Evolutionary conservation across 2,113 vertebrate species (phyloP).

Genomic region (Cheilinus undulatus): DNA sequence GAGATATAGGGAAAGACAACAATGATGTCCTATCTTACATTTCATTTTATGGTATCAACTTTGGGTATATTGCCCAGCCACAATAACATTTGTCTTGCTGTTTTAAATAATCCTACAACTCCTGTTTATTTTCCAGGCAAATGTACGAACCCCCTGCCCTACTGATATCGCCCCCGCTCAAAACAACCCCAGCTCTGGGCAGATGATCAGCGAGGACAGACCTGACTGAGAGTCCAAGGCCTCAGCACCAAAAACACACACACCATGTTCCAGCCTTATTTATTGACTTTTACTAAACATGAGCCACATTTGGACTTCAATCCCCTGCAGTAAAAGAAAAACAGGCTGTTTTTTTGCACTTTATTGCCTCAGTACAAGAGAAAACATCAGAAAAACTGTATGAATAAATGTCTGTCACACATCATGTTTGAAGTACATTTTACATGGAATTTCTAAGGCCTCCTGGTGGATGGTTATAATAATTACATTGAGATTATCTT

Average conservation of each 20-base stretch:
- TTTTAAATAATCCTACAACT: not conserved
- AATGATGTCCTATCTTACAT: too few relatives aligned
- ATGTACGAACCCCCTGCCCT: not conserved
- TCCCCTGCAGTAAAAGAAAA: not conserved
- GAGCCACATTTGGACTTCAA: constrained; percentile 39
- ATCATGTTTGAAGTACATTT: not conserved
- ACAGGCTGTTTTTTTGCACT: not conserved
- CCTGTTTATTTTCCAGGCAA: constrained; percentile 42
- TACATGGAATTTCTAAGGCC: not conserved
- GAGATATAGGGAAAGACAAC: too few relatives aligned
- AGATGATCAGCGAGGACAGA: constrained; percentile 35
- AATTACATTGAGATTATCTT: not conserved
- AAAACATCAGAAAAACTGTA: not conserved
- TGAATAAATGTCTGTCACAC: not conserved
- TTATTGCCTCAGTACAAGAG: not conserved
- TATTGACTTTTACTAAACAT: constrained; percentile 39
- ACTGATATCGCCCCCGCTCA: not conserved
- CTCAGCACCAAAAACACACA: constrained; percentile 2
- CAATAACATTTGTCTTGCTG: not conserved
- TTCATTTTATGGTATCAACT: too few relatives aligned
- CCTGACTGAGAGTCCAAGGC: constrained; percentile 58
- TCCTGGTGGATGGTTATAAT: not conserved
- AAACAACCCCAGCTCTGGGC: constrained; percentile 5
- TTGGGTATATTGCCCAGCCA: too few relatives aligned
- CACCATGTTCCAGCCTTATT: constrained; percentile 28